Evolutionary conservation across 1,140 invertebrate species (phyloP).

Genomic region (Platorchestia sp.): DNA sequence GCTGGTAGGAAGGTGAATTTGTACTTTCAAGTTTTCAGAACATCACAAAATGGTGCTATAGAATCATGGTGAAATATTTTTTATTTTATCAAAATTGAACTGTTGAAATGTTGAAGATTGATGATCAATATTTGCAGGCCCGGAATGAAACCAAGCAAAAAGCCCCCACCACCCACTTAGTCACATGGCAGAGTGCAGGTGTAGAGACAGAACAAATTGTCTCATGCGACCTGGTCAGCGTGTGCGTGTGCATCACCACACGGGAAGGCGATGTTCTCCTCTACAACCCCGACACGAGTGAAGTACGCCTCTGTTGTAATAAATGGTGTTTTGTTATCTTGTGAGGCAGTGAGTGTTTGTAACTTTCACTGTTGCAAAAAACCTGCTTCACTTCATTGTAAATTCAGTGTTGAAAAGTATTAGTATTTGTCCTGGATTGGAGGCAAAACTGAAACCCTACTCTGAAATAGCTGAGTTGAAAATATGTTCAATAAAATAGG

Average conservation of each 20-base stretch:
- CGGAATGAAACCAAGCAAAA: not conserved
- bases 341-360: not conserved
- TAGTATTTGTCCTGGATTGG: not conserved
- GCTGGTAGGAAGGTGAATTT: no score
- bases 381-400: not conserved
- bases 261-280: constrained; percentile 50
- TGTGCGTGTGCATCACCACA: constrained; percentile 37
- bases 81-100: not conserved
- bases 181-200: not conserved
- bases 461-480: no score
- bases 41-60: not conserved
- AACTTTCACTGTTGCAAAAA: not conserved
- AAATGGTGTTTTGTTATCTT: not conserved
- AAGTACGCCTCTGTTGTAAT: not conserved
- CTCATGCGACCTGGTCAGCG: constrained; percentile 37
- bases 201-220: not conserved
- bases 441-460: no score
- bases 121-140: not conserved
- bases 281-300: not conserved
- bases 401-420: not conserved
- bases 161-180: not conserved
- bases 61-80: not conserved
- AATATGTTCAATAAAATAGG: no score
- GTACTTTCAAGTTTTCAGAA: no score
- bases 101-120: not conserved